Base-by-base conservation (phyloP, 2,797 vertebrate species). In the Naso thynnoides region DNA sequence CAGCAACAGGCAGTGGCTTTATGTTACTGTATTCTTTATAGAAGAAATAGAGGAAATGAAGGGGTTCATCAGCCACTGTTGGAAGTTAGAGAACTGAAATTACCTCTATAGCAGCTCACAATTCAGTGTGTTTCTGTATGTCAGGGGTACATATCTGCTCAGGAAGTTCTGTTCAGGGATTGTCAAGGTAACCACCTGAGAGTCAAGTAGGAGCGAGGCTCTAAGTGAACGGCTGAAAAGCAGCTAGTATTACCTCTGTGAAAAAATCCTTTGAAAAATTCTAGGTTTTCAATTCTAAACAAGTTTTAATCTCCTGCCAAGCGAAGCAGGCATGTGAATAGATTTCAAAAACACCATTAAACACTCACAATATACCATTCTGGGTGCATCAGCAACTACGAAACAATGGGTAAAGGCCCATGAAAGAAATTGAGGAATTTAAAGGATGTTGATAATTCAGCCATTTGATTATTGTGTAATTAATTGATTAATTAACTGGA, bases 21-120 rank as follows among this genome's bases (percentile, higher is more conserved):
- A 73, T 70, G 63, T 45, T 16, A 49, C 10, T 48, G 27, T 33
- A 31, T 58, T 76, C 70, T 78, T 78, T 14, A 10, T 1, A 53
- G 55, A 67, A 49, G 42, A 78, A 57, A 10, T 1, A 53, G 55
- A 67, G 47, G 42, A 78, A 57, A 78, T 53, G 58, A 70, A 68
- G 59, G 6, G 13, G 23, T 11, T 52, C 19, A 78, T 78, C 23
- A 50, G 18, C 45, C 38, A 24, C 42, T 61, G 65, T 2, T 33
- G 24, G 44, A 44, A 76, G 42, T 8, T 41, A 15, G 13, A 55
- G 31, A 73, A 68, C 21, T 41, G 52, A 52, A 64, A 61, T 82
- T 1, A 58, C 68, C 60, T 60, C 23, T 5, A 60, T 21, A 62
- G 49, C 38, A 52, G 50, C 19, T 67, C 63, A 52, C 68, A 64